These are phyloP conservation scores for Malthinus flaveolus DNA, from an alignment of 2,888 invertebrate genomes.

Conservation along the genomic window DNA sequence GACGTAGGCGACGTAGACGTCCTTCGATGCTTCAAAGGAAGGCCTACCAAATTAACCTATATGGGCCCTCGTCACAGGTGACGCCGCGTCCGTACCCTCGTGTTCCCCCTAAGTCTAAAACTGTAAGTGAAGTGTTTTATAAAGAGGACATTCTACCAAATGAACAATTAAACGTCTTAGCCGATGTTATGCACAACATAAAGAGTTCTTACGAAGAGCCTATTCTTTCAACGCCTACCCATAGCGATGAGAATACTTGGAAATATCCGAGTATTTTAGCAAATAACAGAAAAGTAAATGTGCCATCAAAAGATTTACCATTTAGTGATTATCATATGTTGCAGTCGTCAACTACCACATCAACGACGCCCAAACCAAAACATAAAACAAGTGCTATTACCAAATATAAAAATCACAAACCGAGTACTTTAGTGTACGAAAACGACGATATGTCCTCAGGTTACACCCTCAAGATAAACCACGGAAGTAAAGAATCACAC, in stretches of 20 bases:
- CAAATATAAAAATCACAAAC: conserved; percentile 18
- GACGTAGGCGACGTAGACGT: neutral
- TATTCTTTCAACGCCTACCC: conserved; percentile 3
- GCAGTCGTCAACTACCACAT: conserved; percentile 21
- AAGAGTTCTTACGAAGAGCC: conserved; percentile 43
- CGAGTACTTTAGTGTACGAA: conserved; percentile 16
- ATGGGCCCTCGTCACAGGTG: neutral
- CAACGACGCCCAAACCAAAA: conserved; percentile 14
- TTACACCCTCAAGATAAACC: neutral
- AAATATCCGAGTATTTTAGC: neutral
- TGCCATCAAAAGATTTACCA: conserved; percentile 2
- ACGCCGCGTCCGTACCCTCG: neutral
- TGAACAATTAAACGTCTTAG: conserved; percentile 55
- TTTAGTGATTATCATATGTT: neutral
- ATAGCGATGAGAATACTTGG: neutral
- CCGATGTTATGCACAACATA: conserved; percentile 58
- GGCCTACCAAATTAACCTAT: neutral
- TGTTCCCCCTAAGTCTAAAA: conserved; percentile 21
- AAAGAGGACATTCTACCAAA: conserved; percentile 52
- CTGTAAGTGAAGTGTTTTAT: conserved; percentile 49
- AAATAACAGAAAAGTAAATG: conserved; percentile 7
- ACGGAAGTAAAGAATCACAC: neutral
- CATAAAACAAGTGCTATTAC: conserved; percentile 5
- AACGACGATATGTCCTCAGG: conserved; percentile 1
- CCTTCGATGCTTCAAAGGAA: neutral